phyloP scores from a whole-genome alignment of 2,113 vertebrate species.

The Penelope pileata region DNA sequence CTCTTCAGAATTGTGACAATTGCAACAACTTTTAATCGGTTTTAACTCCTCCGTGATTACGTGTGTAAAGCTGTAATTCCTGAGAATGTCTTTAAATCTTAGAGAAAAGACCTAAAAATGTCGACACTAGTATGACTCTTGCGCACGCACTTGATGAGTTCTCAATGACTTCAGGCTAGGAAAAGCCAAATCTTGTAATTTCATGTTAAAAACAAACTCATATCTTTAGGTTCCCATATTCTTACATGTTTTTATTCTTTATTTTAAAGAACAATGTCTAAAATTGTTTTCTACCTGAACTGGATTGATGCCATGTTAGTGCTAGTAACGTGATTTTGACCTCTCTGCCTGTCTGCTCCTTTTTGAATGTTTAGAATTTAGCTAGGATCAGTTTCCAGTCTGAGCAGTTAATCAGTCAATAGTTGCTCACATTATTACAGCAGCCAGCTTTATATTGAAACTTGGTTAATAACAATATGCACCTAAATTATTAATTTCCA shows the following conservation, averaged over 20 bases:
- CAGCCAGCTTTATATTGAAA: constrained; percentile 51
- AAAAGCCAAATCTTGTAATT: not conserved
- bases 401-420: constrained; percentile 57
- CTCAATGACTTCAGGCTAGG: not conserved
- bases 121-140: not conserved
- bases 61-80: not conserved
- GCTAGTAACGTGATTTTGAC: constrained; percentile 50
- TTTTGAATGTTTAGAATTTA: constrained; percentile 42
- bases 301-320: not conserved
- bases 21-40: not conserved
- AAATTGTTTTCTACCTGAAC: not conserved
- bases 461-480: constrained; percentile 69
- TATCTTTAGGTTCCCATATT: constrained; percentile 23
- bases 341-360: not conserved
- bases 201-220: constrained; percentile 5
- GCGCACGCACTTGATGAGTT: not conserved
- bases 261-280: not conserved
- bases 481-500: constrained; percentile 50
- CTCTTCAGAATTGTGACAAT: not conserved
- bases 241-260: not conserved
- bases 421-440: constrained; percentile 59
- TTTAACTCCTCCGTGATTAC: not conserved
- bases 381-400: constrained; percentile 59
- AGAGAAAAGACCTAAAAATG: not conserved
- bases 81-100: not conserved